phyloP scores from a whole-genome alignment of 2,888 invertebrate species.

The Strigamia transsilvanica region DNA sequence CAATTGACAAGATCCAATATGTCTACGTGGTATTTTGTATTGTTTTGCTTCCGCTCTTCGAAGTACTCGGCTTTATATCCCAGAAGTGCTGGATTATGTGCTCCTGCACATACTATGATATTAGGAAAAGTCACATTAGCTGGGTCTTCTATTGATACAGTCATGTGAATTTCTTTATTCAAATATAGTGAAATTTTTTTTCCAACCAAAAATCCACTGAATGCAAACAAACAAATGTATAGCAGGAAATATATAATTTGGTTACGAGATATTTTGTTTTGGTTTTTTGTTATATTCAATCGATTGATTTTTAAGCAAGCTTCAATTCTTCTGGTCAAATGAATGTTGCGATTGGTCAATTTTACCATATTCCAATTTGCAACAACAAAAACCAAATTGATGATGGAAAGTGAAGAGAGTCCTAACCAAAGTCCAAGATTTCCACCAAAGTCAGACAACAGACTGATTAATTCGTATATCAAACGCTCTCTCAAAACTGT shows the following conservation, averaged over 20 bases:
- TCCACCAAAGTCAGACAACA: background rate
- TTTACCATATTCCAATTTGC: background rate
- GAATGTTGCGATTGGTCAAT: background rate
- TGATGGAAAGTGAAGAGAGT: background rate
- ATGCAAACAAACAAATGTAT: background rate
- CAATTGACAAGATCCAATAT: background rate
- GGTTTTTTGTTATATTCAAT: background rate
- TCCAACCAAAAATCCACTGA: background rate
- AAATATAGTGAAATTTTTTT: background rate
- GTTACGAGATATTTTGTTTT: background rate
- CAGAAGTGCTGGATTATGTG: background rate
- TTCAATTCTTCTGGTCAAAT: background rate
- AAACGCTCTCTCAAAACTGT: background rate
- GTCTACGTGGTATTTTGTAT: background rate
- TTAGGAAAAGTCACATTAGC: background rate
- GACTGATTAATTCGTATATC: background rate
- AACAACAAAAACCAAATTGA: background rate
- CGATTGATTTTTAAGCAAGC: too few relatives aligned
- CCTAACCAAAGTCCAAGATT: slow-evolving; percentile 7
- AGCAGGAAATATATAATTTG: background rate
- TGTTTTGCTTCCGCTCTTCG: background rate
- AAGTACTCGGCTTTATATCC: background rate
- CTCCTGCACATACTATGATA: background rate
- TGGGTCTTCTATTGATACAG: too few relatives aligned
- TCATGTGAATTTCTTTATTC: background rate